Conservation (phyloP, 2,113 vertebrate species). For the Oncorhynchus tshawytscha region DNA sequence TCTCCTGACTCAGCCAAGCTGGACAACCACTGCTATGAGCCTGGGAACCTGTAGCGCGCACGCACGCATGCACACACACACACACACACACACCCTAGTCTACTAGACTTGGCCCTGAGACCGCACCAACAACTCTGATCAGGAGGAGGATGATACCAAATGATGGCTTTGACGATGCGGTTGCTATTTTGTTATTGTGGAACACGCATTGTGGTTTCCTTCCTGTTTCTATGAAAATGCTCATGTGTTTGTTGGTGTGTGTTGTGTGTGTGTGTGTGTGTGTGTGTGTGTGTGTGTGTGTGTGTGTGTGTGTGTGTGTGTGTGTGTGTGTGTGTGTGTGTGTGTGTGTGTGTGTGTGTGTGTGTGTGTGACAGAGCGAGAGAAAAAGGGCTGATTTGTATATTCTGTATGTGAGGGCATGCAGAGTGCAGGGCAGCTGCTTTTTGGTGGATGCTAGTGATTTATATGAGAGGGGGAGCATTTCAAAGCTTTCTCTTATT, state of each 20-base stretch:
- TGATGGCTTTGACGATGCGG: slow-evolving; percentile 18
- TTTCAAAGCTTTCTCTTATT: slow-evolving; percentile 85
- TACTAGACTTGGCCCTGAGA: slow-evolving; percentile 21
- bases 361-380: slow-evolving; percentile 39
- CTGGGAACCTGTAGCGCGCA: slow-evolving; percentile 50
- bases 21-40: slow-evolving; percentile 30
- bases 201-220: slow-evolving; percentile 25
- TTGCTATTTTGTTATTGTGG: neutral
- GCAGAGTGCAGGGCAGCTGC: slow-evolving; percentile 56
- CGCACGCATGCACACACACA: no score
- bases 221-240: neutral
- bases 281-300: slow-evolving; percentile 48
- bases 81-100: neutral
- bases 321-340: slow-evolving; percentile 47
- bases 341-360: slow-evolving; percentile 43
- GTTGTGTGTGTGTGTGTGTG: slow-evolving; percentile 50
- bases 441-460: slow-evolving; percentile 74
- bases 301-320: slow-evolving; percentile 47
- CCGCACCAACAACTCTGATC: slow-evolving; percentile 23
- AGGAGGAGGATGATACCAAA: slow-evolving; percentile 26
- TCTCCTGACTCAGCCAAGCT: slow-evolving; percentile 58
- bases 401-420: slow-evolving; percentile 12
- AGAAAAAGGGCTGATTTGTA: neutral
- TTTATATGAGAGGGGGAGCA: slow-evolving; percentile 77
- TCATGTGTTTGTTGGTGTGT: slow-evolving; percentile 6